Conservation (phyloP, 2,113 vertebrate genomes). For the Sander vitreus region DNA sequence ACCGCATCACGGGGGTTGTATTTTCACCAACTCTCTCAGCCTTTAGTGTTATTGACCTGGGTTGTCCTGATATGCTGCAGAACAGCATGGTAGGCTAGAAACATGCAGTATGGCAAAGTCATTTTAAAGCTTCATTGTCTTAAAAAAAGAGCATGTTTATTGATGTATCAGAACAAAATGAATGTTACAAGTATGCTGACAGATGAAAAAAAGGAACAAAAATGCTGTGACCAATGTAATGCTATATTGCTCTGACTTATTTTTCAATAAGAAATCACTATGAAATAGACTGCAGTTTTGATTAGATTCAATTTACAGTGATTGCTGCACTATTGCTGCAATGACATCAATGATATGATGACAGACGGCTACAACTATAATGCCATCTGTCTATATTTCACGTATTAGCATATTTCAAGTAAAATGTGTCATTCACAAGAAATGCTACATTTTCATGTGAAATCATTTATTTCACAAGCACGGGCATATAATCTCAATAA, state of each 20-base stretch:
- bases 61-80: conserved; percentile 64
- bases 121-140: conserved; percentile 46
- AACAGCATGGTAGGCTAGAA: conserved; percentile 35
- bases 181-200: conserved; percentile 26
- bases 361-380: conserved; percentile 72
- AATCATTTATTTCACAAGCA: conserved; percentile 64
- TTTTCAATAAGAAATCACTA: conserved; percentile 54
- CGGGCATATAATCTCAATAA: conserved; percentile 54
- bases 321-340: conserved; percentile 65
- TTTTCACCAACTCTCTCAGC: conserved; percentile 73
- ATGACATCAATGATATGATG: conserved; percentile 77
- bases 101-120: conserved; percentile 35
- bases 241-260: conserved; percentile 44
- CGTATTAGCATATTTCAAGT: conserved; percentile 71
- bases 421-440: conserved; percentile 68
- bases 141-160: conserved; percentile 41
- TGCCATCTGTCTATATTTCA: conserved; percentile 72
- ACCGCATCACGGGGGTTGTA: conserved; percentile 73
- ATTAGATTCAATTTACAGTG: conserved; percentile 69
- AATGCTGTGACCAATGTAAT: conserved; percentile 35
- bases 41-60: conserved; percentile 78
- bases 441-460: conserved; percentile 62
- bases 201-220: conserved; percentile 23
- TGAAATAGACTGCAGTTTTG: conserved; percentile 65
- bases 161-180: conserved; percentile 29